Evolutionary conservation across 2,888 invertebrate genomes (phyloP), one percentile per base, ranked within the genome.

Genomic region (Galerucella nymphaeae): DNA sequence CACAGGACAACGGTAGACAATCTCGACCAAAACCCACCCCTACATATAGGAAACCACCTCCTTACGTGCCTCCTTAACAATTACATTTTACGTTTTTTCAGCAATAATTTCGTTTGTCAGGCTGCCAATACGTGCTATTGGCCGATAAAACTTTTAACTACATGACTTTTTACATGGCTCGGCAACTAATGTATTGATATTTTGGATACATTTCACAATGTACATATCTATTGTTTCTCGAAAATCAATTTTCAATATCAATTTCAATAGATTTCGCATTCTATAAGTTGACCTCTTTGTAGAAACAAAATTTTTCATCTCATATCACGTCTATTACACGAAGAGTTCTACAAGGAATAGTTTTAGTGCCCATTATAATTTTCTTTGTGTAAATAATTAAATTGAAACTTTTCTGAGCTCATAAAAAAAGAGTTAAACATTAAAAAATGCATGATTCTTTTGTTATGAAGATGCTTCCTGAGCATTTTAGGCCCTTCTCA

Each of bases 51-150:
- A 96, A 96, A 88, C 98, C 98, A 66, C 97, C 98, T 75, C 98
- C 98, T 53, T 98, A 98, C 87, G 97, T 98, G 82, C 97, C 98
- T 81, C 98, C 98, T 88, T 98, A 97, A 96, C 85, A 85, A 83
- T 84, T 85, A 81, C 84, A 85, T 74, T 86, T 85, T 73, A 85
- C 83, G 10, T 85, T 85, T 79, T 84, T 84, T 73, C 83, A 84
- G 81, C 84, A 85, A 81, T 83, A 84, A 84, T 64, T 73, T 63
- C 69, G 69, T 75, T 75, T 71, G 65, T 62, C 42, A 64, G 65
- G 77, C 77, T 78, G 79, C 79, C 77, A 79, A 77, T 72, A 72
- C 70, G 71, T 59, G 74, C 67, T 57, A 66, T 68, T 71, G 71
- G 62, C 71, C 65, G 45, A 70, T 72, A 41, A 69, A 71, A 53